A percentile compares a stretch with the other conserved stretches of the same genome.
Conservation (phyloP, 2,888 invertebrate species). For the Chaitophorus viminalis region DNA sequence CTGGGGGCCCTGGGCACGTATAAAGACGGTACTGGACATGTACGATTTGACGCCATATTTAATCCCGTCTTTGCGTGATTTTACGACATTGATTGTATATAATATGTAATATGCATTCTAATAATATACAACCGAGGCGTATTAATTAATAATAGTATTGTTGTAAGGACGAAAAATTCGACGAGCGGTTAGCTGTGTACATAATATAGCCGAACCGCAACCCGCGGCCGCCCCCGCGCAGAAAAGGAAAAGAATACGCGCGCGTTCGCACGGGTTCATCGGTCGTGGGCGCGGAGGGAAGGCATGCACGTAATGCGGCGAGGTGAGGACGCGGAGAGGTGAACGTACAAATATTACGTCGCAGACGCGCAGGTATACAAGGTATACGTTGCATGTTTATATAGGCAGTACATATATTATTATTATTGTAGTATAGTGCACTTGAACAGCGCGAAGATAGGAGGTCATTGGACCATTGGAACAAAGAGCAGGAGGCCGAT, state of each 20-base stretch:
- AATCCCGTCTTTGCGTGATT: no score
- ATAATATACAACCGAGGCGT: neutral
- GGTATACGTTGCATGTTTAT: no score
- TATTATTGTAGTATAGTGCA: neutral
- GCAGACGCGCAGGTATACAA: no score
- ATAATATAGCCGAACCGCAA: neutral
- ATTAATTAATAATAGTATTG: no score
- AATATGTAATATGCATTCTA: no score
- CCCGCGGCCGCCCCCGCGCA: neutral
- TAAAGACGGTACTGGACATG: no score
- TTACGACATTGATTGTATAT: no score
- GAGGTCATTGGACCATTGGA: slow-evolving; percentile 61
- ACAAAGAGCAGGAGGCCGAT: slow-evolving; percentile 36
- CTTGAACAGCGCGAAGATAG: slow-evolving; percentile 2
- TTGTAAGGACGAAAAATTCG: neutral
- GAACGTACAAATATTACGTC: neutral
- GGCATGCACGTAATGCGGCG: neutral
- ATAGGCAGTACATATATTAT: no score
- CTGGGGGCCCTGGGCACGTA: no score
- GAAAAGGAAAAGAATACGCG: neutral
- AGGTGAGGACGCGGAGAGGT: neutral
- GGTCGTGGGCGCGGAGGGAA: neutral
- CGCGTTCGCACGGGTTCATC: neutral
- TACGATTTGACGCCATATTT: no score
- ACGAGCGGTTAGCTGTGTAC: no score